Conservation (phyloP, 2,888 invertebrate species). For the Melieria omissa region DNA sequence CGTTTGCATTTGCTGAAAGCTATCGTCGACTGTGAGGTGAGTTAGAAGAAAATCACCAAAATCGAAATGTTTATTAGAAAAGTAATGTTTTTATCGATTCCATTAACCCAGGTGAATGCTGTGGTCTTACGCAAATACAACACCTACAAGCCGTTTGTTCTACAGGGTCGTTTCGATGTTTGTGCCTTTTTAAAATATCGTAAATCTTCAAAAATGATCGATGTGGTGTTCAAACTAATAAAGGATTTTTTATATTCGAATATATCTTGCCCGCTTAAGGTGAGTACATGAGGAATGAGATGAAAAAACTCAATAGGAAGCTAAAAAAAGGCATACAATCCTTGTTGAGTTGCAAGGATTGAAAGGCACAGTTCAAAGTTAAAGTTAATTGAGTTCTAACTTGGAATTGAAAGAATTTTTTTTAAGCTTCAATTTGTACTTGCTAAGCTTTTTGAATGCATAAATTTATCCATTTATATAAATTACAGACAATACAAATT, state of each 20-base stretch:
- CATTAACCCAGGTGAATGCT: slow-evolving; percentile 13
- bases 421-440: no score
- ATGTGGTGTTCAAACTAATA: not conserved
- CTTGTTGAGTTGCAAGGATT: no score
- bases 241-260: slow-evolving; percentile 1
- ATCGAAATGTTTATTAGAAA: not conserved
- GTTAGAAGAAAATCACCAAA: no score
- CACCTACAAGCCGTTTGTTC: slow-evolving; percentile 12
- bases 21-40: slow-evolving; percentile 8
- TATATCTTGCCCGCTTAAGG: slow-evolving; percentile 28
- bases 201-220: not conserved
- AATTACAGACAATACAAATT: no score
- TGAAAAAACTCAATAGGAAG: no score
- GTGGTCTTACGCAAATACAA: slow-evolving; percentile 24
- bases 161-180: slow-evolving; percentile 23
- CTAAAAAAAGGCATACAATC: no score
- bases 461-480: no score
- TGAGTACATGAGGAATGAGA: no score
- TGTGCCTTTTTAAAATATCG: slow-evolving; percentile 24
- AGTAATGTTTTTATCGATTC: not conserved
- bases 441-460: no score
- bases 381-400: no score
- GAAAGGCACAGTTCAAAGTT: no score
- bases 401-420: no score
- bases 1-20: not conserved